Conservation (phyloP, 2,797 vertebrate genomes). For the Hylomyscus alleni region DNA sequence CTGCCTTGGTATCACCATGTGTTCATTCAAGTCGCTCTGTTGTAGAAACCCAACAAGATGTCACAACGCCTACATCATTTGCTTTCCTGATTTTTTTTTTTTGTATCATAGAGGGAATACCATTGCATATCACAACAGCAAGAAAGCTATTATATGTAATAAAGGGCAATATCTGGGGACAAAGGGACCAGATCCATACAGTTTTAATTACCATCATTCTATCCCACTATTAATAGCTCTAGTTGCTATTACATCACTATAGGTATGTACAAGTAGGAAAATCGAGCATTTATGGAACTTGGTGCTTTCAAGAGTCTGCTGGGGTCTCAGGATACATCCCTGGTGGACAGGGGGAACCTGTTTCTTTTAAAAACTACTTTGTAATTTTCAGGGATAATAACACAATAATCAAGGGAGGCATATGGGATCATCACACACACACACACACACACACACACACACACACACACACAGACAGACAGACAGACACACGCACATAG, state of each 20-base stretch:
- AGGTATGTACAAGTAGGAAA: not conserved
- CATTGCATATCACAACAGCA: not conserved
- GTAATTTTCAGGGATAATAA: not conserved
- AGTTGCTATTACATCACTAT: not conserved
- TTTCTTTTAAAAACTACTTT: not conserved
- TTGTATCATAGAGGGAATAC: too few relatives aligned
- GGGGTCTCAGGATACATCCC: not conserved
- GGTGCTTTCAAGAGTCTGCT: not conserved
- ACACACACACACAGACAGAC: too few relatives aligned
- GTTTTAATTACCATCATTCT: not conserved
- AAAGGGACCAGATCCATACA: not conserved
- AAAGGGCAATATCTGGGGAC: not conserved
- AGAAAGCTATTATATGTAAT: not conserved
- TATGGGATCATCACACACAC: not conserved
- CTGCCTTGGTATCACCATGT: fast-evolving
- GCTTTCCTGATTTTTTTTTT: not conserved
- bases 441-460: too few relatives aligned
- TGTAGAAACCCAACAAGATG: not conserved
- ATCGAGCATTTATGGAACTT: not conserved
- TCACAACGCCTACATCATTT: not conserved
- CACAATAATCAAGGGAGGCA: not conserved
- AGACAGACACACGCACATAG: not conserved
- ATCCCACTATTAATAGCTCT: not conserved
- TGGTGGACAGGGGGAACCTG: not conserved
- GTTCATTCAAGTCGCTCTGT: too few relatives aligned